Evolutionary conservation across 1,140 invertebrate species (phyloP), one percentile per base, ranked within the genome.

Genomic region (Theocolax elegans): DNA sequence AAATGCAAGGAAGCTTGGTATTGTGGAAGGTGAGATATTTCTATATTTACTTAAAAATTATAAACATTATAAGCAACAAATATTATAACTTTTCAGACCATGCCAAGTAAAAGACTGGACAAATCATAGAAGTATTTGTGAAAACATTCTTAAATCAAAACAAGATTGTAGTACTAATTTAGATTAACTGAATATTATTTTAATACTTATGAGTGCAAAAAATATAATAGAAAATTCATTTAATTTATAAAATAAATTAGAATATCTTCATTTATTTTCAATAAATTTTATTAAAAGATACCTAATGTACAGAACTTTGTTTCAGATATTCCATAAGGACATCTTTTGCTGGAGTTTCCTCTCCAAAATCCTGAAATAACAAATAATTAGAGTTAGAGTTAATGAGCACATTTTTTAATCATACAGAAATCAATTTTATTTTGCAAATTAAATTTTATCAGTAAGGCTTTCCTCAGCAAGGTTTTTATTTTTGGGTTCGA

Each of bases 271-370:
- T 44, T 75, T 74, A 58, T 75, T 56, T 76, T 59, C 56, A 77
- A 77, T 76, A 38, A 25, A 70, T 77, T 83, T 85, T 84, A 85
- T 82, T 82, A 78, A 75, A 81, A 80, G 53, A 72, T 68, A 51
- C 69, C 81, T 81, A 85, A 76, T 85, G 82, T 77, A 84, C 83
- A 82, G 82, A 77, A 51, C 78, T 88, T 82, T 88, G 87, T 78
- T 91, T 95, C 76, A 98, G 90, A 85, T 97, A 96, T 81, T 97
- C 94, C 86, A 93, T 95, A 73, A 98, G 88, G 74, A 97, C 92
- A 88, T 97, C 95, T 81, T 96, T 89, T 48, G 96, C 96, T 79
- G 93, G 94, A 49, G 96, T 96, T 83, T 98, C 97, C 84, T 97
- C 95, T 77, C 97, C 97, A 83, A 94, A 99, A 87, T 98, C 95